Base-by-base conservation (phyloP, 2,888 invertebrate species). In the Hipparchia sbordonii region DNA sequence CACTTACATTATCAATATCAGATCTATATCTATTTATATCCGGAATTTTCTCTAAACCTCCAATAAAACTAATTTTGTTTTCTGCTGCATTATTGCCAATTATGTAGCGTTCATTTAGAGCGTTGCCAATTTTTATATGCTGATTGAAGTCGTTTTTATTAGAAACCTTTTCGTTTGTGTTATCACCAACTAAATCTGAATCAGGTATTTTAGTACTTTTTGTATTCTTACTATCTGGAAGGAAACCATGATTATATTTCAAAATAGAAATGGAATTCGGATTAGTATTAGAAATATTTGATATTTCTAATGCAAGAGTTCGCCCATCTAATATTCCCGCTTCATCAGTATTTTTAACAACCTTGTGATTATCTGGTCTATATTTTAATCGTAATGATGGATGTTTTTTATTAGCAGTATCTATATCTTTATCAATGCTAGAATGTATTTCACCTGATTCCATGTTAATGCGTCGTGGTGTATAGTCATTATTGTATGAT, bases 111-210 rank as follows among this genome's bases (percentile, higher is more conserved):
- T 93, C 93, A 76, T 92, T 91, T 67, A 94, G 82, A 9, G 90
- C 89, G 74, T 93, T 92, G 0, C 91, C 92, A 74, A 93, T 81
- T 82, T 93, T 93, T 0, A 93, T 82, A n/a, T 85, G 83, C 74
- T 88, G 88, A 67, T 90, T 77, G 75, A 93, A 92, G 76, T 79
- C 82, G 23, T 77, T 79, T 74, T 80, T 80, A 4, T 23, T 71
- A 51, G 76, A 71, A 33, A 56, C 54, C 46, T 75, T 67, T 73
- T 78, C 76, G 6, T 67, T 70, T 76, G 82, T 76, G 45, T 13
- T 69, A 54, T 77, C 77, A 46, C 72, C 51, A 75, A 63, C 71
- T 2, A 61, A 62, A 10, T 63, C 51, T 6, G 73, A 9, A n/a
- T 76, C 75, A 4, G 70, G 63, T 76, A 78, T 81, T 67, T 72